Base-by-base conservation (phyloP, 2,888 invertebrate genomes). In the Synergus itoensis region DNA sequence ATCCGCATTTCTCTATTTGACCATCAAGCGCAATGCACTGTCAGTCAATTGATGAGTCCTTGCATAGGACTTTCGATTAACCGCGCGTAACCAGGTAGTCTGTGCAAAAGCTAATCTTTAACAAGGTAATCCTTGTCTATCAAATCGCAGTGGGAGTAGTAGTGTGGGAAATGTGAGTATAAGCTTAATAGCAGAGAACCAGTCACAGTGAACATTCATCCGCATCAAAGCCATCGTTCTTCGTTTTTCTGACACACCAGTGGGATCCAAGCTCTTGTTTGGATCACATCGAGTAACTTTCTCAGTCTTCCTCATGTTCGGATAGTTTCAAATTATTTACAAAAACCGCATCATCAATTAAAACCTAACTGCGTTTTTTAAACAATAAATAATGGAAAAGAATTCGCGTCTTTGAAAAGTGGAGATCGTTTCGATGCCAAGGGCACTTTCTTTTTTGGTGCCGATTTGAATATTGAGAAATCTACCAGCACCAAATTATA, bases 121-220 rank as follows among this genome's bases (percentile, higher is more conserved):
- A 60, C 21, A 60, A 60, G 60, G 21, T 21, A 76, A 81, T 78
- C 79, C 81, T 62, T 45, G 63, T 11, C 40, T 36, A 69, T 76
- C 48, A 76, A 60, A 78, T 14, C 16, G 36, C 83, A 85, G 82
- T 80, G 84, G 82, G 84, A 81, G 80, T 64, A 69, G 80, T 78
- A 82, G 84, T 84, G 87, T 85, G 85, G 86, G 88, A 87, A 89
- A 88, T 88, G 88, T 83, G 83, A 85, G 82, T 84, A 86, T 82
- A 80, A 83, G 82, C 80, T 28, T 79, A 81, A 84, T 86, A 84
- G 81, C 82, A 40, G 83, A 78, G 80, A 84, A 84, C 83, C 87
- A 88, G 87, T 88, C 84, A 84, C 83, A 60, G 1, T 4, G 1
- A 9, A 84, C 82, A 53, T n/a, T 4, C 14, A 53, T 43, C 18